Evolutionary conservation across 2,797 vertebrate genomes (phyloP).

Genomic region (Lacerta bilineata): DNA sequence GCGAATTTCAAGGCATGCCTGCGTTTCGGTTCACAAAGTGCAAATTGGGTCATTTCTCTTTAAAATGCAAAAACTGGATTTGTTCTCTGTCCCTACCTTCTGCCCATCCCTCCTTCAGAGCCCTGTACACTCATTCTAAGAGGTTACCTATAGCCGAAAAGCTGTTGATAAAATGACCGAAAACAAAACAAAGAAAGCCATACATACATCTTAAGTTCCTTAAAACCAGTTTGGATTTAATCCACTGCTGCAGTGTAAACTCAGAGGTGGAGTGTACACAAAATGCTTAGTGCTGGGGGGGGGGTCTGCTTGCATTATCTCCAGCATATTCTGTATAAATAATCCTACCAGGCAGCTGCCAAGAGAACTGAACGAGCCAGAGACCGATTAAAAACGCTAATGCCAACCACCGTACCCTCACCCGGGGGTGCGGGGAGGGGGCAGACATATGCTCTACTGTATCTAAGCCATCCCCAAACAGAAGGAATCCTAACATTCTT

Average conservation of each 20-base stretch:
- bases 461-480: neutral
- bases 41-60: too few species aligned
- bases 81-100: too few species aligned
- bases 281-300: neutral
- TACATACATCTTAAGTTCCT: neutral
- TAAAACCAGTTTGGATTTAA: neutral
- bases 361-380: neutral
- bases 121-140: too few species aligned
- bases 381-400: neutral
- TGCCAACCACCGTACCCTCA: neutral
- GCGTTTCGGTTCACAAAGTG: too few species aligned
- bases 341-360: neutral
- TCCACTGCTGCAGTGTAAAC: neutral
- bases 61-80: too few species aligned
- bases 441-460: neutral
- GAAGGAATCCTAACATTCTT: slow-evolving; percentile 19
- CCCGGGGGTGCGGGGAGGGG: neutral
- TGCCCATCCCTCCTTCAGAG: too few species aligned
- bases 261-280: neutral
- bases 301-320: neutral
- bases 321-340: neutral
- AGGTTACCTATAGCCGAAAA: neutral
- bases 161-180: neutral
- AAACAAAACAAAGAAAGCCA: neutral
- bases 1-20: too few species aligned